Percentiles rank a stretch among this genome's conserved stretches.
Conservation (phyloP, 2,797 vertebrate genomes). For the Pseudomugil gertrudae region DNA sequence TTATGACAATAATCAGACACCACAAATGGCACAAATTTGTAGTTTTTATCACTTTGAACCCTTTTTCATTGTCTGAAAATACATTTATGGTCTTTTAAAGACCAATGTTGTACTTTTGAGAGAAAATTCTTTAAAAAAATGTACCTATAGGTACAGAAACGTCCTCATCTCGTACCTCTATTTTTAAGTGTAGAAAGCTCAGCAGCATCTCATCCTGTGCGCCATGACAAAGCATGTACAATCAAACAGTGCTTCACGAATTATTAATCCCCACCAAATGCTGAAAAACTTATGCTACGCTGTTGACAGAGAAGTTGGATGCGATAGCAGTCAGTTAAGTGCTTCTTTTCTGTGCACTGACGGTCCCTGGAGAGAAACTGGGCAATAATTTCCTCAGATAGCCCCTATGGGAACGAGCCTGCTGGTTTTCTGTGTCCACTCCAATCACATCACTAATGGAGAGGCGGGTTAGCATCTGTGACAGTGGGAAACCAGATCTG, state of each 20-base stretch:
- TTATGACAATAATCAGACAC: too few species aligned
- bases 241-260: slow-evolving; percentile 52
- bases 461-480: slow-evolving; percentile 80
- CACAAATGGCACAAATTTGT: too few species aligned
- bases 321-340: slow-evolving; percentile 74
- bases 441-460: slow-evolving; percentile 81
- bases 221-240: slow-evolving; percentile 54
- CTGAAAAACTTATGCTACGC: slow-evolving; percentile 37
- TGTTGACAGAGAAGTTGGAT: slow-evolving; percentile 48
- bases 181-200: too few species aligned
- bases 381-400: slow-evolving; percentile 76
- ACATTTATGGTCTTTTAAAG: too few species aligned
- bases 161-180: too few species aligned
- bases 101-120: too few species aligned
- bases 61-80: too few species aligned
- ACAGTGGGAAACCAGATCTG: slow-evolving; percentile 78
- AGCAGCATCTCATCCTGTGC: slow-evolving; percentile 25
- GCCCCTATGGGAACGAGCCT: slow-evolving; percentile 72
- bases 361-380: slow-evolving; percentile 60
- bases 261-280: slow-evolving; percentile 60
- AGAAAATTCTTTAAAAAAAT: too few species aligned
- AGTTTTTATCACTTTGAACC: too few species aligned
- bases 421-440: slow-evolving; percentile 79
- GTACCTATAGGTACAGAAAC: too few species aligned
- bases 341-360: slow-evolving; percentile 60